Percentiles rank a stretch among this genome's conserved stretches.
phyloP scores from a whole-genome alignment of 2,797 vertebrate genomes.

The Tympanoctomys barrerae region DNA sequence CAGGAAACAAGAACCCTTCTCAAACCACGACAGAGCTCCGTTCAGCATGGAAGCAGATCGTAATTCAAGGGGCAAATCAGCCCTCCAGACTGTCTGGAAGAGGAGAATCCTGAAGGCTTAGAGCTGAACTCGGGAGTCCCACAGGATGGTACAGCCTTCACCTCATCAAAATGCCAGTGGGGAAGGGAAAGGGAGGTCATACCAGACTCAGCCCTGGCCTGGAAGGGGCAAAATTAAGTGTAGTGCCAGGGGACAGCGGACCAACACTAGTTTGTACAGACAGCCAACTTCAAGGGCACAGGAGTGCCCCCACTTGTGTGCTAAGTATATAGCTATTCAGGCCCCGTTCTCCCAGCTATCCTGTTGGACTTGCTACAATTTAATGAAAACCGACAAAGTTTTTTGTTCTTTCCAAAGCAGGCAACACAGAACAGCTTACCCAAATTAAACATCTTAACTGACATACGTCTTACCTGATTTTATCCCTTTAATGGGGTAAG shows the following conservation, averaged over 20 bases:
- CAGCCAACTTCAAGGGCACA: rapidly evolving
- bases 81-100: background rate
- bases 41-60: background rate
- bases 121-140: background rate
- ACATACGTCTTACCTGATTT: constrained; percentile 91
- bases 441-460: background rate
- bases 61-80: background rate
- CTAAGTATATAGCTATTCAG: rapidly evolving
- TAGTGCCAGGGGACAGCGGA: background rate
- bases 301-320: rapidly evolving
- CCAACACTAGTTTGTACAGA: background rate
- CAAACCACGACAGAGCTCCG: background rate
- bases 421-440: background rate
- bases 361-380: rapidly evolving
- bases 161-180: background rate
- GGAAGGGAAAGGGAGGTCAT: background rate
- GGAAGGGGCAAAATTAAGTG: background rate
- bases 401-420: background rate
- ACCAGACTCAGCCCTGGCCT: background rate
- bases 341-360: background rate
- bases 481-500: constrained; percentile 96
- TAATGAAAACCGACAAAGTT: background rate
- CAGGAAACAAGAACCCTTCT: background rate
- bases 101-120: background rate
- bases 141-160: background rate